Evolutionary conservation across 1,140 invertebrate species (phyloP).

Genomic region (Portunus trituberculatus): DNA sequence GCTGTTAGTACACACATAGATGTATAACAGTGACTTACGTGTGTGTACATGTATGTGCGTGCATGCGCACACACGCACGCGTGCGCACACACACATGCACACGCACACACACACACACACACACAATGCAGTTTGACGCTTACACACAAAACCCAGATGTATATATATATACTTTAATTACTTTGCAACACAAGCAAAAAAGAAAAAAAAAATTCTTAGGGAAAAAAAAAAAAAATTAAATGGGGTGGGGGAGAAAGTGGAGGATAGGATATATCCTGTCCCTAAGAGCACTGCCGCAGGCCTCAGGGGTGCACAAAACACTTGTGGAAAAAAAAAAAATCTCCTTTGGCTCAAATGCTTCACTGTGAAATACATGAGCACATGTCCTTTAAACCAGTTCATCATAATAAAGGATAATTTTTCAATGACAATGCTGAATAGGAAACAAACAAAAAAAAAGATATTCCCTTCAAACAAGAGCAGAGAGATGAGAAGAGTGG

Average conservation of each 20-base stretch:
- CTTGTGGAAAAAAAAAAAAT: neutral
- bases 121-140: neutral
- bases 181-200: neutral
- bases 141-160: neutral
- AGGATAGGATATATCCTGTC: neutral
- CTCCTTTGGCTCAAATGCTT: slow-evolving; percentile 17
- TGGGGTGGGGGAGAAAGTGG: too few relatives aligned
- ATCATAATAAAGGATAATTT: neutral
- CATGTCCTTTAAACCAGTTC: neutral
- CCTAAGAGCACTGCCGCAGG: neutral
- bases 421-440: neutral
- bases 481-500: neutral
- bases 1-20: neutral
- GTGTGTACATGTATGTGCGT: too few relatives aligned
- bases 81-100: neutral
- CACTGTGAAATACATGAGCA: neutral
- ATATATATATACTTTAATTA: neutral
- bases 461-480: neutral
- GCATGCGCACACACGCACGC: neutral
- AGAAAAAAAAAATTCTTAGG: neutral
- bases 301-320: slow-evolving; percentile 4
- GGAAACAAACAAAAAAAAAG: neutral
- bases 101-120: neutral
- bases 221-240: neutral
- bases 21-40: neutral